Evolutionary conservation across 2,888 invertebrate species (phyloP), one percentile per base, ranked within the genome.

Genomic region (Eupithecia centaureata): DNA sequence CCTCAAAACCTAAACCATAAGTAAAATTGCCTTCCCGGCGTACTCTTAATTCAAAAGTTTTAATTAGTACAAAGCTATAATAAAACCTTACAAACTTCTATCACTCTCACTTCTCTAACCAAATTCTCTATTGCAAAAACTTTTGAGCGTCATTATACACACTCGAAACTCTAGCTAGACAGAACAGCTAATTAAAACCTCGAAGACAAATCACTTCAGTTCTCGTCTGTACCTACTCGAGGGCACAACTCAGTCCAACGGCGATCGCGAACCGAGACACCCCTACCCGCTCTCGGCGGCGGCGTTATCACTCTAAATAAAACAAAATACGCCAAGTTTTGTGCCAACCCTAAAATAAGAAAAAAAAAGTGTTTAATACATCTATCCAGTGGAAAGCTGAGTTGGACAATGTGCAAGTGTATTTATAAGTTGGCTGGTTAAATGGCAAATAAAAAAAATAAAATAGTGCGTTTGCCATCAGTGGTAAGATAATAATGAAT

Each of bases 401-500:
- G 27, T 15, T 15, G 15, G 22, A 42, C n/a, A 60, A 70, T 64
- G 65, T 71, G 71, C 67, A 54, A 70, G 75, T 77, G 74, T 66
- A 42, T 74, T 68, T 67, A 68, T 70, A 2, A 75, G 77, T 76
- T 76, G 79, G 77, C 77, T 73, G 74, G 73, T 32, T 80, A 81
- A 77, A 88, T 88, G 89, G 87, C 91, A 84, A 87, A 84, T 79
- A 92, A 91, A 91, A 91, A 89, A 88, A 91, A 87, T 87, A 90
- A 87, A 85, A 85, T 92, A 84, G 87, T 90, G 76, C 91, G 91
- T 79, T 92, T 92, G 90, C 92, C 92, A 79, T 92, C 92, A 78
- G 92, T 92, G 92, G 92, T 92, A 92, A 92, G 92, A 70, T 18
- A 80, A 77, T 78, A 79, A 81, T 80, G 76, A 80, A 82, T 83